Conservation (phyloP, 2,797 vertebrate species). For the Lutjanus argentimaculatus region DNA sequence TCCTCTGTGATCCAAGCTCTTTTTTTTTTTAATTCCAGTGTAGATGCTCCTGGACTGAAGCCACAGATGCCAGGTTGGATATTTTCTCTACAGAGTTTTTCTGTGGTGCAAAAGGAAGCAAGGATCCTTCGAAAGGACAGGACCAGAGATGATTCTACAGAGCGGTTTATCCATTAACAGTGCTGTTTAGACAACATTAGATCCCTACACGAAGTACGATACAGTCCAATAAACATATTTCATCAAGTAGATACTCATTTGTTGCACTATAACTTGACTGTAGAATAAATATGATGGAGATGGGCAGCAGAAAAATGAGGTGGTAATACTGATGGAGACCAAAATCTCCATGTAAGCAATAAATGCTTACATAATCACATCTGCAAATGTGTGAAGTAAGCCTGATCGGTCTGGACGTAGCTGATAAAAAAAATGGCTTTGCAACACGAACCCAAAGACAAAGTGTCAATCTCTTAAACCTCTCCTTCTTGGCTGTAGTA, state of each 20-base stretch:
- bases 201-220: constrained; percentile 11
- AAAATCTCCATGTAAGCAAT: constrained; percentile 65
- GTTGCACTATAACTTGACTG: constrained; percentile 3
- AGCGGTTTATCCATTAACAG: constrained; percentile 12
- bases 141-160: constrained; percentile 15
- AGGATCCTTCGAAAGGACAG: constrained; percentile 29
- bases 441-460: constrained; percentile 24
- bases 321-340: constrained; percentile 37
- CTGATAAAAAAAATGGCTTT: constrained; percentile 48
- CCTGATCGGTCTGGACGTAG: constrained; percentile 56
- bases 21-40: constrained; percentile 1
- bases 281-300: constrained; percentile 22
- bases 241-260: constrained; percentile 20
- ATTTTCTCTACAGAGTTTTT: constrained; percentile 22
- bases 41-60: constrained; percentile 14
- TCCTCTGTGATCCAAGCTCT: constrained; percentile 19
- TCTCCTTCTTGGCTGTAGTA: constrained; percentile 55
- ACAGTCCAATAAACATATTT: constrained; percentile 10
- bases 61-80: constrained; percentile 12
- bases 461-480: constrained; percentile 51
- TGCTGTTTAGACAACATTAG: constrained; percentile 17
- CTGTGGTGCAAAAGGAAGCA: constrained; percentile 14
- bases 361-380: constrained; percentile 80
- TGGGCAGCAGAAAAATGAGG: constrained; percentile 27
- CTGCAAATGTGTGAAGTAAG: constrained; percentile 71